Percentiles rank a stretch among this genome's conserved stretches.
phyloP scores from a whole-genome alignment of 1,140 invertebrate species.

The Listronotus bonariensis region DNA sequence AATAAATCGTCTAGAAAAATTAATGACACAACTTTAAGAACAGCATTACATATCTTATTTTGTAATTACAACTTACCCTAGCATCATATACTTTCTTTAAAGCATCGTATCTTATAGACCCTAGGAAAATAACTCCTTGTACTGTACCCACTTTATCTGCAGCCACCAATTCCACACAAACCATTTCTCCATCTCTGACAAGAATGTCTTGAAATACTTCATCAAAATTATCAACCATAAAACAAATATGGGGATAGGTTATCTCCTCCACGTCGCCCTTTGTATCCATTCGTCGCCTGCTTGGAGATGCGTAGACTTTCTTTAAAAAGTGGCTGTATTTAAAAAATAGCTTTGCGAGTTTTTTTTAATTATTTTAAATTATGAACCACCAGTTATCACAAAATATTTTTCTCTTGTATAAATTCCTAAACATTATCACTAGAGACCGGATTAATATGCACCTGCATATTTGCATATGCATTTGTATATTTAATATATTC shows the following conservation, averaged over 20 bases:
- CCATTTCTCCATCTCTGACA: conserved; percentile 96
- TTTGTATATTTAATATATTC: too few relatives aligned
- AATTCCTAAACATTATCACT: too few relatives aligned
- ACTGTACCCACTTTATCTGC: conserved; percentile 80
- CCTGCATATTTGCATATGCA: too few relatives aligned
- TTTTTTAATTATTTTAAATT: too few relatives aligned
- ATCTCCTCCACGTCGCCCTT: conserved; percentile 99
- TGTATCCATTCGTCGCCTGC: conserved; percentile 93
- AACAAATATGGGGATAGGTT: conserved; percentile 98
- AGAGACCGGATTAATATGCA: too few relatives aligned
- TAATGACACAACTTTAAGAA: too few relatives aligned
- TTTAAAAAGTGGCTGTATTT: not conserved
- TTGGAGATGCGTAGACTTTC: conserved; percentile 93
- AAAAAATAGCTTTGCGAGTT: too few relatives aligned
- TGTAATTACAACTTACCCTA: conserved; percentile 67
- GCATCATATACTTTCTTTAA: conserved; percentile 96
- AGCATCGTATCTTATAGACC: conserved; percentile 96
- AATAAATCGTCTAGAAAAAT: too few relatives aligned
- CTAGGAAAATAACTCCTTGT: conserved; percentile 93
- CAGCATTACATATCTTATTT: too few relatives aligned
- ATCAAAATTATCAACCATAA: conserved; percentile 99
- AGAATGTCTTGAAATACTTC: conserved; percentile 97
- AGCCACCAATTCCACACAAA: conserved; percentile 96
- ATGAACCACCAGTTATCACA: too few relatives aligned
- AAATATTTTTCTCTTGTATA: too few relatives aligned